phyloP scores from a whole-genome alignment of 2,797 vertebrate species.

The Nannoperca obscura region DNA sequence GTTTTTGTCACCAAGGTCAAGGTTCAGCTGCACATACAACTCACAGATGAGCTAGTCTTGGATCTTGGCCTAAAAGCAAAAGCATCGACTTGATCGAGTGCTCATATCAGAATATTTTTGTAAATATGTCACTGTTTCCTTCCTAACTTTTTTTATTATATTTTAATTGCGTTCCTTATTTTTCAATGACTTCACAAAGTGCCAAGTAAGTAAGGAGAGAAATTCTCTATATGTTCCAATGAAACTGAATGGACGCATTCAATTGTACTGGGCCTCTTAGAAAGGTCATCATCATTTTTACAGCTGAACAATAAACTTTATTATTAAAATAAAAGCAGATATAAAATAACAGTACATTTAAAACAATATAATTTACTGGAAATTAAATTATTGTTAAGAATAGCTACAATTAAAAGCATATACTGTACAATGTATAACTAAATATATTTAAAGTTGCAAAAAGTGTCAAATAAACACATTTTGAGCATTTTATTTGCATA shows the following conservation, averaged over 20 bases:
- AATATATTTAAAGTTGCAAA: slow-evolving; percentile 9
- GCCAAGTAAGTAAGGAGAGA: neutral
- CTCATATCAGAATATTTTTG: neutral
- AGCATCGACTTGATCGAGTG: neutral
- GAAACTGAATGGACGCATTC: neutral
- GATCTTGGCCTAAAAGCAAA: slow-evolving; percentile 3
- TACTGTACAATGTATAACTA: neutral
- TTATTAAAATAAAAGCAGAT: slow-evolving; percentile 11
- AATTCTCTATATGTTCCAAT: neutral
- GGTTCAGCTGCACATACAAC: slow-evolving; percentile 30
- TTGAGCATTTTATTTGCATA: neutral
- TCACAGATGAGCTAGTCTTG: slow-evolving; percentile 11
- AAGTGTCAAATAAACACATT: neutral
- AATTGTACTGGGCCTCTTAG: neutral
- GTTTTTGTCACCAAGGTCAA: slow-evolving; percentile 69
- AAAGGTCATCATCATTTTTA: neutral
- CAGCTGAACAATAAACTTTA: slow-evolving; percentile 22
- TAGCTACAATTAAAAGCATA: slow-evolving; percentile 5
- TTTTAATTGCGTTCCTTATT: too few species aligned
- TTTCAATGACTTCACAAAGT: neutral
- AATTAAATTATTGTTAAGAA: neutral
- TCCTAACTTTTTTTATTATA: neutral
- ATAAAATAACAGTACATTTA: neutral
- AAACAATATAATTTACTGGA: neutral
- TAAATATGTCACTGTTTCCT: neutral